Percentiles rank a stretch among this genome's conserved stretches.
These are phyloP conservation scores for Chrysotoxum bicinctum DNA, from an alignment of 2,888 invertebrate genomes.

Conservation along the genomic window DNA sequence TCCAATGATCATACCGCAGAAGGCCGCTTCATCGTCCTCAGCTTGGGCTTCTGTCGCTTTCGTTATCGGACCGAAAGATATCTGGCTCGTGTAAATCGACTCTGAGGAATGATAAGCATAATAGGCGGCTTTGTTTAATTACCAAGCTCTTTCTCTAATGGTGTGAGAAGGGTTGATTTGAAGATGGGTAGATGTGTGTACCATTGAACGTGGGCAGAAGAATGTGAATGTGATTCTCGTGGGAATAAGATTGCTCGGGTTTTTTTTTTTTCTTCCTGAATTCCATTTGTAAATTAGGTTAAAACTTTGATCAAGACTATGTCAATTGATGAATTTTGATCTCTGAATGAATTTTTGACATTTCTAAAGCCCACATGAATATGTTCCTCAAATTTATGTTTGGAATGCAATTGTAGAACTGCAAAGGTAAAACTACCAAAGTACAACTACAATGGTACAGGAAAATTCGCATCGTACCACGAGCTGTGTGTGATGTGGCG, in stretches of 20 bases:
- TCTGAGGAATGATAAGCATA: conserved; percentile 47
- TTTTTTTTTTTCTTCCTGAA: no score
- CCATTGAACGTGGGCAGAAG: conserved; percentile 14
- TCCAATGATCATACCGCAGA: conserved; percentile 10
- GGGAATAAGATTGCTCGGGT: not conserved
- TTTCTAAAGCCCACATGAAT: no score
- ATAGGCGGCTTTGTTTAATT: conserved; percentile 67
- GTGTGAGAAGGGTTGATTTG: not conserved
- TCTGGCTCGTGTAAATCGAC: conserved; percentile 55
- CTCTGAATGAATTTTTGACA: no score
- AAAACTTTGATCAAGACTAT: no score
- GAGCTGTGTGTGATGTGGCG: no score
- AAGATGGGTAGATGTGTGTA: not conserved
- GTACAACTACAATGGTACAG: no score
- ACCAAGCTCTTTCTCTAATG: conserved; percentile 50
- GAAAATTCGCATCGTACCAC: no score
- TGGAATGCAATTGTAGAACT: no score
- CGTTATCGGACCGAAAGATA: conserved; percentile 55
- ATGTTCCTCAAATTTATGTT: no score
- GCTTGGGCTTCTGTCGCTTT: not conserved
- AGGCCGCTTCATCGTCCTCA: conserved; percentile 8
- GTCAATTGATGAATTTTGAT: no score
- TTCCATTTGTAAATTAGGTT: no score
- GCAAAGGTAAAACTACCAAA: no score
- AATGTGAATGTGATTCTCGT: not conserved